Conservation (phyloP, 2,113 vertebrate species). For the Rhadina sibilatrix region DNA sequence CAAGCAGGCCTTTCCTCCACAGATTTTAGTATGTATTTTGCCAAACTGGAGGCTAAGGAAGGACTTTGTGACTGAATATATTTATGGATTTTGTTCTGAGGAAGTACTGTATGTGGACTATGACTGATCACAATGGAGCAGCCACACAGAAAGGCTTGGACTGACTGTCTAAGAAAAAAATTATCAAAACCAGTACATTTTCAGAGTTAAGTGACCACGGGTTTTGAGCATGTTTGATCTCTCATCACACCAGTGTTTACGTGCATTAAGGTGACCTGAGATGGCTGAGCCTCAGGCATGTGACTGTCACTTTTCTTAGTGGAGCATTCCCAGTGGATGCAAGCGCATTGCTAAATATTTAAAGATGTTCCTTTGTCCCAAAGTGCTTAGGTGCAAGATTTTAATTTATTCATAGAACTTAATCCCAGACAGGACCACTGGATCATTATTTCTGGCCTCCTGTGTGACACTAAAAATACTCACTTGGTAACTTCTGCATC, state of each 20-base stretch:
- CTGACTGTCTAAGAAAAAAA: neutral
- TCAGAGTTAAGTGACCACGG: neutral
- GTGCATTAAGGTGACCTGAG: constrained; percentile 3
- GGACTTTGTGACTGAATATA: neutral
- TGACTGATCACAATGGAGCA: neutral
- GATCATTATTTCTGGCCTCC: neutral
- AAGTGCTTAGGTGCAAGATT: neutral
- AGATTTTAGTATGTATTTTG: neutral
- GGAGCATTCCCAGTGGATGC: neutral
- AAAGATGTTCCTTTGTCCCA: neutral
- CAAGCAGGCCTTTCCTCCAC: neutral
- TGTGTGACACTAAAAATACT: neutral
- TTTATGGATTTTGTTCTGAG: neutral
- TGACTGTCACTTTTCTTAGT: neutral
- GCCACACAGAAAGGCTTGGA: neutral
- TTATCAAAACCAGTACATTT: neutral
- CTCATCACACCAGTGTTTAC: neutral
- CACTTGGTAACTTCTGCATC: neutral
- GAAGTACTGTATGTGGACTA: neutral
- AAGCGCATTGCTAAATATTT: constrained; percentile 47
- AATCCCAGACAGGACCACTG: neutral
- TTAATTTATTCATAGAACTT: constrained; percentile 27
- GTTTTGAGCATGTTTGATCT: neutral
- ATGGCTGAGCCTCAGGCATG: neutral
- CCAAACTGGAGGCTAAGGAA: neutral